Base-by-base conservation (phyloP, 2,888 invertebrate genomes). In the Labia minor region DNA sequence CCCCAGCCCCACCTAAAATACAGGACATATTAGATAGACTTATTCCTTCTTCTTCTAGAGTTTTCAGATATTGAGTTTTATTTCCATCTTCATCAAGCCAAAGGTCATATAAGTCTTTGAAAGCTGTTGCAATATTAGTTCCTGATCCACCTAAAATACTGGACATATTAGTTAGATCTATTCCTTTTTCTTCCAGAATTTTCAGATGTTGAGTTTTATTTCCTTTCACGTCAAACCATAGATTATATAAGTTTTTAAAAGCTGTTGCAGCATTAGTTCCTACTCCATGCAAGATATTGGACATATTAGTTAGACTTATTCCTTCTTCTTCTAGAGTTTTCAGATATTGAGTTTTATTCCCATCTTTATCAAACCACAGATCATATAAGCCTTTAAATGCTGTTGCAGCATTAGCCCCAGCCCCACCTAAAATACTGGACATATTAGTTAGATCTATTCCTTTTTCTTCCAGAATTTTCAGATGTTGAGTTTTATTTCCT, bases 21-120 rank as follows among this genome's bases (percentile, higher is more conserved):
- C 49, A 8, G 4, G 49, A 49, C 49, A 49, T 49, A 6, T 26
- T 26, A 49, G 49, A 2, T 49, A 49, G 2, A 49, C 14, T 14
- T 49, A 49, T 49, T 49, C n/a, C 49, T 49, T 49, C n/a, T 49
- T 49, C 16, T 21, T 64, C 18, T 64, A 64, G 64, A 64, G 64
- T 64, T 64, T 64, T 64, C 14, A 49, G 14, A 49, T 49, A 49
- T 49, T 49, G 49, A 8, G 49, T 49, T 49, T 49, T 49, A 49
- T 49, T 49, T 49, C 49, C 49, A 8, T 49, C 49, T 14, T 4
- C 16, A 49, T 49, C 49, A 49, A 49, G 14, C 33, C 33, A 33
- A 33, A 33, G 33, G 11, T 33, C 33, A 11, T 33, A 33, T 33
- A 33, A 33, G 33, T 33, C 33, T 33, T 33, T 33, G 11, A 33